phyloP scores from a whole-genome alignment of 2,113 vertebrate species.

The Mirza zaza region DNA sequence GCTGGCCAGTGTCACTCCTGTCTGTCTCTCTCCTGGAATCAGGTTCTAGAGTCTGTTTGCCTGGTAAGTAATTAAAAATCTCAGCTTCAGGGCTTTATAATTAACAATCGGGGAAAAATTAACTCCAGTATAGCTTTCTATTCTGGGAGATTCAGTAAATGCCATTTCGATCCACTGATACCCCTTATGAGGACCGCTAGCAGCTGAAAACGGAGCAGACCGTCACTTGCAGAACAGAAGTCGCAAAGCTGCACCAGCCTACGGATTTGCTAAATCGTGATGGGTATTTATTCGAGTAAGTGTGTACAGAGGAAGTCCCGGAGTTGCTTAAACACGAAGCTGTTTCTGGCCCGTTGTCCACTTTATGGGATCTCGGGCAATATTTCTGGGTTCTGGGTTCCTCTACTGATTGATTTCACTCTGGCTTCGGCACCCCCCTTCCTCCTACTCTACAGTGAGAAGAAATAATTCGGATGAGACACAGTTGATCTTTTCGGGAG shows the following conservation, averaged over 20 bases:
- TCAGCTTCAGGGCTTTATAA: background rate
- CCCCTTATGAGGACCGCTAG: background rate
- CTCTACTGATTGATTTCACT: background rate
- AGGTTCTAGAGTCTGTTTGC: background rate
- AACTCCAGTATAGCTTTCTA: background rate
- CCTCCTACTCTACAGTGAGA: background rate
- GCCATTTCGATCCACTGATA: background rate
- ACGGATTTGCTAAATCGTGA: background rate
- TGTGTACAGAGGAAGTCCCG: background rate
- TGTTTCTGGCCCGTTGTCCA: background rate
- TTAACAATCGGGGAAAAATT: background rate
- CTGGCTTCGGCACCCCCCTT: too few species aligned
- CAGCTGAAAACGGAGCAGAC: background rate
- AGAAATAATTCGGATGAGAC: slow-evolving; percentile 1
- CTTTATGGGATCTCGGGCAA: background rate
- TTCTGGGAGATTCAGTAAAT: background rate
- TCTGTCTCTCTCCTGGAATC: background rate
- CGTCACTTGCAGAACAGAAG: background rate
- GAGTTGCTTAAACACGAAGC: background rate
- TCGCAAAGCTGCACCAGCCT: background rate
- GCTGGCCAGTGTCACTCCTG: background rate
- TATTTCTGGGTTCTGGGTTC: background rate
- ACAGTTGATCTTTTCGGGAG: slow-evolving; percentile 24
- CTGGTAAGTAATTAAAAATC: background rate
- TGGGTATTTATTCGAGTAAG: background rate